Percentiles rank a stretch among this genome's conserved stretches.
Conservation (phyloP, 2,797 vertebrate species). For the Pempheris klunzingeri region DNA sequence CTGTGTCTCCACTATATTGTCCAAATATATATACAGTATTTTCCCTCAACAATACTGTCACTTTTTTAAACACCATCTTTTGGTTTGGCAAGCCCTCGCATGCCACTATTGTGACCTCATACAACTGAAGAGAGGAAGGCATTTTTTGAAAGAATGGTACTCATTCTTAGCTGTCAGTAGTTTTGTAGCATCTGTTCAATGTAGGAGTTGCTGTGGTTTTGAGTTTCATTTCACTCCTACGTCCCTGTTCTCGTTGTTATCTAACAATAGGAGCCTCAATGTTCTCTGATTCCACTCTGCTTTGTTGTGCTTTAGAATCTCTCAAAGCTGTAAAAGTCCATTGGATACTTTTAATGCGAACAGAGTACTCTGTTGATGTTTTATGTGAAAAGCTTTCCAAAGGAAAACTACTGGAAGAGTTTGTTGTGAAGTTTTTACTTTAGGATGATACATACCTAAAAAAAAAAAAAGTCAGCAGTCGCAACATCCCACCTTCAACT, state of each 20-base stretch:
- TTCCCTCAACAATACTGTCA: not conserved
- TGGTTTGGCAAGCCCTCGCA: not conserved
- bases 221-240: conserved; percentile 22
- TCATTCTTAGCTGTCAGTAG: conserved; percentile 1
- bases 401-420: not conserved
- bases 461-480: too few species aligned
- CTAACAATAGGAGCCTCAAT: not conserved
- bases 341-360: conserved; percentile 1
- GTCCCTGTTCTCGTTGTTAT: conserved; percentile 9
- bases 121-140: not conserved
- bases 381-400: conserved; percentile 33
- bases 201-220: conserved; percentile 14
- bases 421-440: conserved; percentile 12
- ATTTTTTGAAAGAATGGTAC: not conserved
- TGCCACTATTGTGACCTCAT: not conserved
- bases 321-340: conserved; percentile 13
- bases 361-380: not conserved
- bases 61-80: not conserved
- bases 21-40: not conserved
- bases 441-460: too few species aligned
- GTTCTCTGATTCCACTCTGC: conserved; percentile 20
- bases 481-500: too few species aligned
- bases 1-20: not conserved
- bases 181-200: not conserved
- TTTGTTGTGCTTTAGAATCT: conserved; percentile 8